Conservation (phyloP, 2,888 invertebrate genomes). For the Tromatobia lineatoria region DNA sequence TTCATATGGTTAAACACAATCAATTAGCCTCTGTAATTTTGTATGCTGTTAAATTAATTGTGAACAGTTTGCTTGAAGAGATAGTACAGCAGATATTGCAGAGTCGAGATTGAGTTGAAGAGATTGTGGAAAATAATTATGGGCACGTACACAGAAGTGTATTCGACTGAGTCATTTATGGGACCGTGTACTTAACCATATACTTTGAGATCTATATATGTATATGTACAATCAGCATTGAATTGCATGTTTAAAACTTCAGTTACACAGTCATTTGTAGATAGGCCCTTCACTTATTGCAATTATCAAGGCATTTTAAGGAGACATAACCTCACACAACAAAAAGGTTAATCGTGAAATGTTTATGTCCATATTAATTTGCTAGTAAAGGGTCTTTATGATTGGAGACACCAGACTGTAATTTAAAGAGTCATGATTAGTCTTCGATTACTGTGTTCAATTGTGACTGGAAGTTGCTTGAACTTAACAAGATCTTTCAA, state of each 20-base stretch:
- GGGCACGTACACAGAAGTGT: neutral
- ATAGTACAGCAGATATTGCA: neutral
- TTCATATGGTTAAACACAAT: neutral
- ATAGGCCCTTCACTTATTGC: neutral
- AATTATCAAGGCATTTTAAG: neutral
- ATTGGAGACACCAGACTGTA: too few species aligned
- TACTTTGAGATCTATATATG: neutral
- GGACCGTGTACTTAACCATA: neutral
- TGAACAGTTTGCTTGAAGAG: neutral
- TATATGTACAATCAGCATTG: neutral
- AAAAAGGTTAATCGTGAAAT: too few species aligned
- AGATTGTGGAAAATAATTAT: conserved; percentile 6
- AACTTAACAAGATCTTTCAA: too few species aligned
- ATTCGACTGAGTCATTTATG: neutral
- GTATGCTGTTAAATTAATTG: neutral
- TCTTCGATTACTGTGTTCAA: too few species aligned
- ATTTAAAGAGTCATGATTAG: too few species aligned
- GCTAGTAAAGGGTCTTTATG: too few species aligned
- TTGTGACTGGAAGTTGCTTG: too few species aligned
- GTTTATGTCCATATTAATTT: too few species aligned
- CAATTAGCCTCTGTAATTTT: neutral
- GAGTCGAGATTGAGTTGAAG: neutral
- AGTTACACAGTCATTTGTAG: neutral
- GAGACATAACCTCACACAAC: neutral
- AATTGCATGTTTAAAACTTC: neutral